Percentiles rank a stretch among this genome's conserved stretches.
These are phyloP conservation scores for Gavia stellata DNA, from an alignment of 2,113 vertebrate species.

Conservation along the genomic window DNA sequence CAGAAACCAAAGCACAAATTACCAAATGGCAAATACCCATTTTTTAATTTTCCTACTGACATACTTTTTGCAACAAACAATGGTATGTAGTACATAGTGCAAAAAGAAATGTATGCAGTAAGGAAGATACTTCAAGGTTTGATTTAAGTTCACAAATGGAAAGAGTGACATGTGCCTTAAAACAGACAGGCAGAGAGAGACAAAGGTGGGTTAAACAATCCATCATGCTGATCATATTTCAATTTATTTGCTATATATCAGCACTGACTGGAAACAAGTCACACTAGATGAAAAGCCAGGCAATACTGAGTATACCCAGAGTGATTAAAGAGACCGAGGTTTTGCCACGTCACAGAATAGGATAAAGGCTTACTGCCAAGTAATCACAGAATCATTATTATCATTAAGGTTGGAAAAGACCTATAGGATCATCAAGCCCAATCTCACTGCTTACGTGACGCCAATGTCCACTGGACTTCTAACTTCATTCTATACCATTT, in stretches of 20 bases:
- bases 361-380: background rate
- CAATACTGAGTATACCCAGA: background rate
- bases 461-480: background rate
- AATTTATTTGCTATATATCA: background rate
- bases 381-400: no score
- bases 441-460: background rate
- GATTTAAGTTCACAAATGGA: background rate
- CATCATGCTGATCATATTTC: background rate
- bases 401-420: no score
- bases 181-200: background rate
- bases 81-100: background rate
- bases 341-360: background rate
- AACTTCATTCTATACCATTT: background rate
- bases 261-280: background rate
- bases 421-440: no score
- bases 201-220: background rate
- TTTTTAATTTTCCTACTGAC: background rate
- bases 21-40: background rate
- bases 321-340: background rate
- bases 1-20: background rate
- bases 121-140: background rate
- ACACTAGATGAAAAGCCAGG: background rate
- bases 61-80: background rate
- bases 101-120: background rate
- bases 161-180: background rate